phyloP scores from a whole-genome alignment of 2,113 vertebrate genomes.

The Albula goreensis region DNA sequence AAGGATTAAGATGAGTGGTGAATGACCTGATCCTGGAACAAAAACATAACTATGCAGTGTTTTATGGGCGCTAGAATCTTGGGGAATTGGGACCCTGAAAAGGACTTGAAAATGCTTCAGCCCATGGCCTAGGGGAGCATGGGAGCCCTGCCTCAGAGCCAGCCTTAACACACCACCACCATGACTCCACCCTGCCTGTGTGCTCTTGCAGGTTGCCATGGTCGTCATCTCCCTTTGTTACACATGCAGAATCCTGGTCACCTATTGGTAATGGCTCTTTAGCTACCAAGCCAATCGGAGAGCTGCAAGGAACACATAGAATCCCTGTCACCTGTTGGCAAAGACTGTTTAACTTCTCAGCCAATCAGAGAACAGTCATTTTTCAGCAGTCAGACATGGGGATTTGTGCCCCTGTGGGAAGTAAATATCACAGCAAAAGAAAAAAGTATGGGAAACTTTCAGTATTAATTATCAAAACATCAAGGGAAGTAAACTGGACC shows the following conservation, averaged over 20 bases:
- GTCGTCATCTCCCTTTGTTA: background rate
- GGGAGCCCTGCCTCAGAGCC: background rate
- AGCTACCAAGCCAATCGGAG: background rate
- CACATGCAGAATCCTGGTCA: background rate
- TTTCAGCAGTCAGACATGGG: background rate
- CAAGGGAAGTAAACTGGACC: background rate
- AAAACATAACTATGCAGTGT: background rate
- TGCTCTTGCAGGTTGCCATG: too few relatives aligned
- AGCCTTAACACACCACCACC: too few relatives aligned
- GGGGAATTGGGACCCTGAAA: too few relatives aligned
- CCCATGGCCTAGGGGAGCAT: too few relatives aligned
- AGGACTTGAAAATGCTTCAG: background rate
- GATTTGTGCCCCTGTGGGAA: background rate
- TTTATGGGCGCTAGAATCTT: background rate
- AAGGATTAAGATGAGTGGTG: too few relatives aligned
- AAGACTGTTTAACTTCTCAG: background rate
- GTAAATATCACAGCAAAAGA: background rate
- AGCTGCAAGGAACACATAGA: background rate
- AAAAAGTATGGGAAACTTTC: background rate
- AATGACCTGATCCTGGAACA: too few relatives aligned
- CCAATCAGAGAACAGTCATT: background rate
- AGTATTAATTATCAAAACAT: too few relatives aligned
- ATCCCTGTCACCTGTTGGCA: background rate
- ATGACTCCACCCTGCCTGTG: background rate
- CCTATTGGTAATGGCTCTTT: background rate